Base-by-base conservation (phyloP, 23 tunicate species). In the Halocynthia aurantium region DNA sequence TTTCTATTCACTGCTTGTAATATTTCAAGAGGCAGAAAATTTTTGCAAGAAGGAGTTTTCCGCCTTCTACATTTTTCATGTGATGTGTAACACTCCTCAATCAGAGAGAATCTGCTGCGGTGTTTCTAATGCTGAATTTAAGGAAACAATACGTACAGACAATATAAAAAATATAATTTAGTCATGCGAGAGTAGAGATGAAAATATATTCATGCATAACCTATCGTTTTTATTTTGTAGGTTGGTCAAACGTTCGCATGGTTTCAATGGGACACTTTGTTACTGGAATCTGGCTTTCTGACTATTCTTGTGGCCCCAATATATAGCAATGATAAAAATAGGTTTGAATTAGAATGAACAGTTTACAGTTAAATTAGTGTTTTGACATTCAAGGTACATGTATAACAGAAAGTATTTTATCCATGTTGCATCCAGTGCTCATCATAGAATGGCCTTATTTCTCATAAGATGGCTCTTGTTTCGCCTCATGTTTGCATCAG, bases 231-330 rank as follows among this genome's bases (percentile, higher is more conserved):
- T 1, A 2, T 52, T 11, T 20, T 72, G 22, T 52, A 91, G 98
- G 99, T 96, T 69, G 99, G 99, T 8, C 87, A 83, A 51, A 89
- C 99, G 10, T 96, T 96, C 64, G 12, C 94, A 56, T 86, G 87
- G 85, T 96, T 96, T 82, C 99, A 96, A 83, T 96, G 99, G 99
- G 99, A 96, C 56, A 96, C 82, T 68, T 65, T 96, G 80, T 62
- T 96, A 71, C 73, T 90, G 10, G 99, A 96, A 85, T 87, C 80
- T 82, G 99, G 99, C 51, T 70, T 86, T 64, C 44, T 96, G 7
- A 52, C 88, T 20, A 72, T 90, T 22, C 58, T 96, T 7, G 84
- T 86, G 51, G 87, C 96, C 7, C 85, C 95, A 11, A 5, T 52
- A 50, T 61, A 51, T 51, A 40, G 52, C 15, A 51, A 73, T 44